Base-by-base conservation (phyloP, 2,113 vertebrate species). In the Charadrius vociferus region DNA sequence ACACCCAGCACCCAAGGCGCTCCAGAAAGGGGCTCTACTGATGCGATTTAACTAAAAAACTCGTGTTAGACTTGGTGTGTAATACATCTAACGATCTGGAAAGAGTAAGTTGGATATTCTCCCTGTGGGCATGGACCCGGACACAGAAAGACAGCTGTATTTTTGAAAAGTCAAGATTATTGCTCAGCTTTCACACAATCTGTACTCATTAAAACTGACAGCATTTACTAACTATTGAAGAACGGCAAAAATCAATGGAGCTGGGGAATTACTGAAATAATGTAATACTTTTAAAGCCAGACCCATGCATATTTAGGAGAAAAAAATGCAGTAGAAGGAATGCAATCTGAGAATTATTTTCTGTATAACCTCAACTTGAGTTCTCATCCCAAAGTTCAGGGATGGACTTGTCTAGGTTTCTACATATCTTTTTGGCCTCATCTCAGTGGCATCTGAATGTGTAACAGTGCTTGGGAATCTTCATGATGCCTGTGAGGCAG, bases 11-110 rank as follows among this genome's bases (percentile, higher is more conserved):
- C n/a, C 0, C 2, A 95, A 89, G 66, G 22, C 58, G 79, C 83
- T 88, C n/a, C 23, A 91, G 62, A 91, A 70, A 70, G 79, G 67
- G 47, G 24, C 43, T 73, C 36, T 74, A 53, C 71, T 85, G 55
- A 49, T 93, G 56, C 3, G 4, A 93, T 95, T 87, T 97, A 97
- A 75, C 62, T 58, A 78, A 96, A 94, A 88, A 83, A 27, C 34
- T 95, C 61, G 58, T 58, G 68, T 93, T 50, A 79, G 59, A 26
- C 59, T 95, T 94, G 65, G 18, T 86, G 67, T 37, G 34, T 68
- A 72, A 49, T 78, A 66, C 63, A 72, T 83, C 63, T 92, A 87
- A 86, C 7, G 16, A 80, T 68, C 71, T 53, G 16, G 72, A 86
- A 93, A 66, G 34, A 52, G 12, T 52, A 71, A 59, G 17, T 68